Evolutionary conservation across 2,113 vertebrate genomes (phyloP).

Genomic region (Gnathonemus longibarbis): DNA sequence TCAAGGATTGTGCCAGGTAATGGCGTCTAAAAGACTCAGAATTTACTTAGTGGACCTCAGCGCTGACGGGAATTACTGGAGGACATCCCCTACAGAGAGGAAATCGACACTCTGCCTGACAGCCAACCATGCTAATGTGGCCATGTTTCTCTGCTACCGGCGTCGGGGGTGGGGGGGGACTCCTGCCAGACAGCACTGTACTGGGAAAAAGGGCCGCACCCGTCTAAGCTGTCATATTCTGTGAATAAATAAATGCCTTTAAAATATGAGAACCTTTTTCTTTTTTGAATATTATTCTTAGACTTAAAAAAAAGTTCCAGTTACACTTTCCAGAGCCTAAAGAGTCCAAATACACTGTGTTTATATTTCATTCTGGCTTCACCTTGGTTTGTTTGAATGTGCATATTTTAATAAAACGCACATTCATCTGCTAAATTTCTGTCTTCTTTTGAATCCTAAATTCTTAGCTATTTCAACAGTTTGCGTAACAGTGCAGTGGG

Average conservation of each 20-base stretch:
- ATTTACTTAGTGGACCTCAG: constrained; percentile 10
- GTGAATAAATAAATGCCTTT: constrained; percentile 4
- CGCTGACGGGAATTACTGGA: not conserved
- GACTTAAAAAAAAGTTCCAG: not conserved
- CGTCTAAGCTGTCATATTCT: not conserved
- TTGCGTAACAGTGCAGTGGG: not conserved
- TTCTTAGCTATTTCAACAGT: not conserved
- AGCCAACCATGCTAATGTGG: not conserved
- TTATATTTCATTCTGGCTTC: not conserved
- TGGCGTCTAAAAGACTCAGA: not conserved
- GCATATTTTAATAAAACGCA: not conserved
- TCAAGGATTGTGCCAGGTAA: not conserved
- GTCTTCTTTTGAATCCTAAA: not conserved
- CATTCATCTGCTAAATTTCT: not conserved
- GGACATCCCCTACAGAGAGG: not conserved
- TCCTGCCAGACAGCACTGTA: not conserved
- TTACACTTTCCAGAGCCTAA: not conserved
- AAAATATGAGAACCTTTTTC: not conserved
- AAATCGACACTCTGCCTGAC: constrained; percentile 4
- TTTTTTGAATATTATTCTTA: not conserved
- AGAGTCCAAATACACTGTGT: not conserved
- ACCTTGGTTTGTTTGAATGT: not conserved
- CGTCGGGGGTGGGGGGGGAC: not conserved
- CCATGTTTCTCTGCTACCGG: not conserved
- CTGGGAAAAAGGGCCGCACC: not conserved